A percentile compares a stretch with the other conserved stretches of the same genome.
Evolutionary conservation across 1,140 invertebrate genomes (phyloP).

Genomic region (Aphelenchoides avenae): DNA sequence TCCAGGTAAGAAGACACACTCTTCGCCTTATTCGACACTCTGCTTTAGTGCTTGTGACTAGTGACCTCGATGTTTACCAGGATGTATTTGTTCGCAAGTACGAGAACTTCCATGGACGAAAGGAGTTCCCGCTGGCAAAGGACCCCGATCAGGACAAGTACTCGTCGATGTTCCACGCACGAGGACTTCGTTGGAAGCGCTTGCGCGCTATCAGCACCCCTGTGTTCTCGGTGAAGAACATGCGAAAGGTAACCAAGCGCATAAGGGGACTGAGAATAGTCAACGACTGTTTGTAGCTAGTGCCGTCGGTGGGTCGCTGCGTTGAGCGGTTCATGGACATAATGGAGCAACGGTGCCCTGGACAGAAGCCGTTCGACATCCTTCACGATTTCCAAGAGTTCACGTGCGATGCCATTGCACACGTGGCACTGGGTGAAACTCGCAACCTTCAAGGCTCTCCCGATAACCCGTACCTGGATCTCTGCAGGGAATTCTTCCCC

Average conservation of each 20-base stretch:
- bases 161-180: conserved; percentile 28
- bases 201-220: conserved; percentile 35
- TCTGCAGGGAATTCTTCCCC: conserved; percentile 18
- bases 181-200: conserved; percentile 41
- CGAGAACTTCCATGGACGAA: conserved; percentile 60
- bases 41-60: conserved; percentile 59
- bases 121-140: conserved; percentile 31
- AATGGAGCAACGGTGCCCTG: conserved; percentile 6
- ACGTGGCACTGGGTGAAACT: conserved; percentile 17
- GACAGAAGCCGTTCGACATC: conserved; percentile 20
- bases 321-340: conserved; percentile 32
- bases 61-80: conserved; percentile 57
- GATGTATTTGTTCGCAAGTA: conserved; percentile 62
- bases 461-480: conserved; percentile 12
- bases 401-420: conserved; percentile 22
- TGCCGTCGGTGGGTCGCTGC: no score
- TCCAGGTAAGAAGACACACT: neutral
- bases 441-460: neutral
- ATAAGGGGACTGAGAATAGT: no score
- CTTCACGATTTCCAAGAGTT: conserved; percentile 16
- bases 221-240: no score
- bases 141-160: conserved; percentile 19
- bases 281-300: no score
- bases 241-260: no score
- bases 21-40: neutral